Percentiles rank a stretch among this genome's conserved stretches.
phyloP scores from a whole-genome alignment of 2,113 vertebrate genomes.

The Bos javanicus region DNA sequence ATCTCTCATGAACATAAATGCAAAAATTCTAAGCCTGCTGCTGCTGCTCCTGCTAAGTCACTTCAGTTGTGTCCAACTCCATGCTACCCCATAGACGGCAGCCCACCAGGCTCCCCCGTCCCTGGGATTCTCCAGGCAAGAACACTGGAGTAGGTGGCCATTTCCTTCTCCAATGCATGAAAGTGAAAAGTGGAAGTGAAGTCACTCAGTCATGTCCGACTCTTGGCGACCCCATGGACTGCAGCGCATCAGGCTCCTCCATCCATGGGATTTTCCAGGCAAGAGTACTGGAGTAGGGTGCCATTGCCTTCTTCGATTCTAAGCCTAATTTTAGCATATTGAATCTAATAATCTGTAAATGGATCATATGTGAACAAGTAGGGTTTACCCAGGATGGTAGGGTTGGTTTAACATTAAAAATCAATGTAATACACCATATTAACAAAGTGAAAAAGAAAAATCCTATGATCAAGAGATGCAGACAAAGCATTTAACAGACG shows the following conservation, averaged over 20 bases:
- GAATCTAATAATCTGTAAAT: not conserved
- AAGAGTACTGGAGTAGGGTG: too few species aligned
- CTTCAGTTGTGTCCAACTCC: too few species aligned
- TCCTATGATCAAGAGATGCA: not conserved
- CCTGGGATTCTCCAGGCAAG: too few species aligned
- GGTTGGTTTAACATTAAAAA: not conserved
- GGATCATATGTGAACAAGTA: not conserved
- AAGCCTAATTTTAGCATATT: not conserved
- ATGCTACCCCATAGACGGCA: fast-evolving
- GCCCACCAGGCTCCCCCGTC: too few species aligned
- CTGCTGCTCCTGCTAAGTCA: not conserved
- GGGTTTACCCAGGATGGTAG: not conserved
- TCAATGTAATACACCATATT: not conserved
- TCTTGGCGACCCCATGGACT: too few species aligned
- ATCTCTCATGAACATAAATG: not conserved
- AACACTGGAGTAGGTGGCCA: too few species aligned
- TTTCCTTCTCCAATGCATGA: too few species aligned
- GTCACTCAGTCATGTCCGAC: too few species aligned
- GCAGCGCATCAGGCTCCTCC: too few species aligned
- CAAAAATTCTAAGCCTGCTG: not conserved
- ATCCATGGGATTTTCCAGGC: too few species aligned
- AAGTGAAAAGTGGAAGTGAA: too few species aligned
- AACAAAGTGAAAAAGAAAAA: not conserved
- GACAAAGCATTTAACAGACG: not conserved
- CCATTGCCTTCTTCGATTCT: not conserved